Conservation (phyloP, 2,797 vertebrate species). For the Gallinago stenura region DNA sequence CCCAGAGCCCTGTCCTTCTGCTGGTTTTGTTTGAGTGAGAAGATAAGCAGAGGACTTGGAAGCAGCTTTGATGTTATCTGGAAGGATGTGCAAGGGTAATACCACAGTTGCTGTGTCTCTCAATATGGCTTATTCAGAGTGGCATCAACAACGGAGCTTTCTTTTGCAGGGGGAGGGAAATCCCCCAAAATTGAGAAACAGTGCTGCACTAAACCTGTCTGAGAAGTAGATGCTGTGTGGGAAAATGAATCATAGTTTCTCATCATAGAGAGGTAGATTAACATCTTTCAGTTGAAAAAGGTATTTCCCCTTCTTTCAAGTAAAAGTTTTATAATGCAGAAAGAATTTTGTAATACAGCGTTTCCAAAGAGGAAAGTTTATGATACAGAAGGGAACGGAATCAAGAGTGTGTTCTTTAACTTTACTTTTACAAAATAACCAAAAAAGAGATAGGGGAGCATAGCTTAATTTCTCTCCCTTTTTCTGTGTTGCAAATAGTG, state of each 20-base stretch:
- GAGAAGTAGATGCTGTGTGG: neutral
- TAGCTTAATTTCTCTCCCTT: neutral
- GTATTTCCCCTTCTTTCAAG: neutral
- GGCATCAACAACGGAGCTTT: neutral
- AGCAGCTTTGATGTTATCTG: conserved; percentile 22
- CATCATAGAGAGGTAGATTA: neutral
- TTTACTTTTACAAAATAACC: neutral
- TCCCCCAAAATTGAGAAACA: neutral
- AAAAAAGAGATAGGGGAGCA: neutral
- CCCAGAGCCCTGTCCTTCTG: neutral
- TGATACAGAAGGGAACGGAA: neutral
- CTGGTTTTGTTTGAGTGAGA: neutral
- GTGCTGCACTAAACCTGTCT: neutral
- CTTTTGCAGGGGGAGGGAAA: neutral
- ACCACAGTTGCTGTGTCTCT: neutral
- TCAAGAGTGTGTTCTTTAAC: neutral
- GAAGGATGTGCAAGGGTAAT: neutral
- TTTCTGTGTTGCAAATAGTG: neutral
- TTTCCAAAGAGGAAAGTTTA: neutral
- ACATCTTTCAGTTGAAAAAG: neutral
- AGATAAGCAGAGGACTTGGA: neutral
- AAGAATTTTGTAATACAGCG: neutral
- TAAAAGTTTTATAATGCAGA: neutral
- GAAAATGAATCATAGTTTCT: neutral
- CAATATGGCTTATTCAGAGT: neutral